These are phyloP conservation scores for Pluvianellus socialis DNA, from an alignment of 2,113 vertebrate genomes.

Conservation along the genomic window DNA sequence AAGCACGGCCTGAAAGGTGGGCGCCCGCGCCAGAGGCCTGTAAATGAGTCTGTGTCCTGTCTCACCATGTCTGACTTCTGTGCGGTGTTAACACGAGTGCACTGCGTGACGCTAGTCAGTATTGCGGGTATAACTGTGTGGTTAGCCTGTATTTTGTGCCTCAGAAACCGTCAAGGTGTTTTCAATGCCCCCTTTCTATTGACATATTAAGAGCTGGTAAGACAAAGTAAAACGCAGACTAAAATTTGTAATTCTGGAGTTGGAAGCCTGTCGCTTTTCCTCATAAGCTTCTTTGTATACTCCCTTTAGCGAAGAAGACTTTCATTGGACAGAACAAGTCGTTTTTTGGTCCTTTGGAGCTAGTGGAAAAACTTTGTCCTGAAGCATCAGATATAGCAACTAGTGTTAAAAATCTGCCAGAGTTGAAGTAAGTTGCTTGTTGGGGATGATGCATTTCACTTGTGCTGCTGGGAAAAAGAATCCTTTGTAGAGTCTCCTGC, in stretches of 20 bases:
- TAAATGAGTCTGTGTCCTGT: rapidly evolving
- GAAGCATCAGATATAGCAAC: slow-evolving; percentile 92
- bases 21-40: neutral
- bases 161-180: neutral
- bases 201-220: neutral
- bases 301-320: slow-evolving; percentile 87
- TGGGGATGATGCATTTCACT: neutral
- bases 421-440: slow-evolving; percentile 86
- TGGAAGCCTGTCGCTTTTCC: neutral
- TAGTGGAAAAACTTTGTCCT: slow-evolving; percentile 95
- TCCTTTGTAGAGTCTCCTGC: rapidly evolving
- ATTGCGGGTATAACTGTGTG: rapidly evolving
- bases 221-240: neutral
- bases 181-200: neutral
- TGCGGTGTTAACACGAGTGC: neutral
- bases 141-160: neutral
- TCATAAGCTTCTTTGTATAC: slow-evolving; percentile 30
- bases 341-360: slow-evolving; percentile 94
- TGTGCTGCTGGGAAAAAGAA: neutral
- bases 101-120: rapidly evolving
- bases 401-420: slow-evolving; percentile 94
- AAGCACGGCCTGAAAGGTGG: slow-evolving; percentile 96
- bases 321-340: slow-evolving; percentile 97
- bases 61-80: neutral
- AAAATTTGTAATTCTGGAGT: neutral